A percentile compares a stretch with the other conserved stretches of the same genome.
Conservation (phyloP, 1,140 invertebrate species). For the Dreissena rostriformis region DNA sequence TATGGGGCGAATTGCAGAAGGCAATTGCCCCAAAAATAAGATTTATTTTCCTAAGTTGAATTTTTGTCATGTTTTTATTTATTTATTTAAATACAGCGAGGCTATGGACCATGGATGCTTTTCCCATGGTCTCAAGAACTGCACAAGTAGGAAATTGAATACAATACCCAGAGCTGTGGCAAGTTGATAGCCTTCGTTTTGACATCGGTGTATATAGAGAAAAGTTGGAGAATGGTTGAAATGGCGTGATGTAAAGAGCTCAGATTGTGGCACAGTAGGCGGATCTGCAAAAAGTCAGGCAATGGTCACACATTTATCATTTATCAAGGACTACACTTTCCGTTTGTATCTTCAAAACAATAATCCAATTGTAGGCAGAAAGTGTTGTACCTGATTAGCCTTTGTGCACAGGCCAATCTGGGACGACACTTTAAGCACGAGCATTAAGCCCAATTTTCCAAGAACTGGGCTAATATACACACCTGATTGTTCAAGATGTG, state of each 20-base stretch:
- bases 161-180: conserved; percentile 75
- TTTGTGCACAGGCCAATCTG: no score
- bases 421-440: no score
- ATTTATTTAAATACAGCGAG: background rate
- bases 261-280: conserved; percentile 84
- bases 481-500: conserved; percentile 74
- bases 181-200: conserved; percentile 75
- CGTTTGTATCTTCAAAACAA: no score
- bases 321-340: no score
- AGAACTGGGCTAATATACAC: background rate
- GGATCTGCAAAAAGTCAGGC: conserved; percentile 80
- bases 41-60: no score
- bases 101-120: background rate
- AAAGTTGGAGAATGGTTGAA: conserved; percentile 85
- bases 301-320: no score
- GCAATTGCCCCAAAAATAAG: no score
- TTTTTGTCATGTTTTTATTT: no score
- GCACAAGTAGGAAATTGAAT: background rate
- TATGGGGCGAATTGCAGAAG: no score
- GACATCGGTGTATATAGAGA: conserved; percentile 82
- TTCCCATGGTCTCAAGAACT: background rate
- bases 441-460: no score
- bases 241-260: conserved; percentile 85
- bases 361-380: no score
- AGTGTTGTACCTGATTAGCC: no score